These are phyloP conservation scores for Glossosoma conforme DNA, from an alignment of 1,140 invertebrate genomes.

Conservation along the genomic window DNA sequence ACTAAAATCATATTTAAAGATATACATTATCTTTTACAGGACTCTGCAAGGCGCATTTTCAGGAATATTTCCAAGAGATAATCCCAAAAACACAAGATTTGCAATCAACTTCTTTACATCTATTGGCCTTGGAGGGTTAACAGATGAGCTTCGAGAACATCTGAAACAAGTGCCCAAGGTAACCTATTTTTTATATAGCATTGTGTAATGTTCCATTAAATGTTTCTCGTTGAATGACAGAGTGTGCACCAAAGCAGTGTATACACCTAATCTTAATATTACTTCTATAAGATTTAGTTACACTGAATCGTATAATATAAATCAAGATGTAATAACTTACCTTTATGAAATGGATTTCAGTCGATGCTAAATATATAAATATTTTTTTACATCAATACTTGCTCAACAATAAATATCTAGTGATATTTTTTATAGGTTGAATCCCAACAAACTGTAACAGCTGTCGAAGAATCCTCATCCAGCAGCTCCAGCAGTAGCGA, in stretches of 20 bases:
- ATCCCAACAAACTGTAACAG: constrained; percentile 36
- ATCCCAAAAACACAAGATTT: constrained; percentile 95
- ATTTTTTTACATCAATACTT: too few relatives aligned
- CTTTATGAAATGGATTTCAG: too few relatives aligned
- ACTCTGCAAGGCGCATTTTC: constrained; percentile 82
- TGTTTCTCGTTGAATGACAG: constrained; percentile 37
- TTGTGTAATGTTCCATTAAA: too few relatives aligned
- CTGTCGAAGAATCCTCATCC: constrained; percentile 33
- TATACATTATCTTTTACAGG: constrained; percentile 51
- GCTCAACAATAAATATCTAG: too few relatives aligned
- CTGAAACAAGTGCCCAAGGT: constrained; percentile 76
- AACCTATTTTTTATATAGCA: constrained; percentile 15
- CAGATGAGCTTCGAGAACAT: constrained; percentile 89
- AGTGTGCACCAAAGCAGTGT: constrained; percentile 37
- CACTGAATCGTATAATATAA: too few relatives aligned
- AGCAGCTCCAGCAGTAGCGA: constrained; percentile 31
- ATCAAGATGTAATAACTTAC: too few relatives aligned
- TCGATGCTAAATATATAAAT: too few relatives aligned
- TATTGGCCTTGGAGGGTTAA: constrained; percentile 94
- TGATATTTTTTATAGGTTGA: too few relatives aligned
- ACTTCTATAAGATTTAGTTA: too few relatives aligned
- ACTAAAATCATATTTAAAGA: constrained; percentile 11
- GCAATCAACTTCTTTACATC: constrained; percentile 99
- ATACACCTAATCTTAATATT: too few relatives aligned
- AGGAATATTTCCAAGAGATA: constrained; percentile 92